Evolutionary conservation across 2,797 vertebrate species (phyloP).

Genomic region (Valencia hispanica): DNA sequence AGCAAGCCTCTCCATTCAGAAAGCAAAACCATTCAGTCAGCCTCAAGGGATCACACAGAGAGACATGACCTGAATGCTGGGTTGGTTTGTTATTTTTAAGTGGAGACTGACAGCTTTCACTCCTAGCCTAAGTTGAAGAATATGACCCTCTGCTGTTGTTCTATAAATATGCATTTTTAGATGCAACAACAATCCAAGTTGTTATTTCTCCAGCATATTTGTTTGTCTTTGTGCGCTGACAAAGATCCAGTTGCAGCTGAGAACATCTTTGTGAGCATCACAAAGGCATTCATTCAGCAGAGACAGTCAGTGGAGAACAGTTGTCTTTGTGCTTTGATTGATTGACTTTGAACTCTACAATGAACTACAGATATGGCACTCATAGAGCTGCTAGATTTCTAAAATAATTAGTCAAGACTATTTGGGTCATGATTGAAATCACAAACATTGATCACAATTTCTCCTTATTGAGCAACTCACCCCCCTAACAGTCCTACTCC

Average conservation of each 20-base stretch:
- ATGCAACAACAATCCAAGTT: not conserved
- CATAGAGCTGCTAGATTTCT: not conserved
- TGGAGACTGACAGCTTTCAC: slow-evolving; percentile 1
- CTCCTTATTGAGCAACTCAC: no score
- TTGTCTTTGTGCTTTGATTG: not conserved
- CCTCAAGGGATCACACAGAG: slow-evolving; percentile 18
- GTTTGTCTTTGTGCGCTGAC: slow-evolving; percentile 20
- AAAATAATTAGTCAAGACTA: not conserved
- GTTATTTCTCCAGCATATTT: not conserved
- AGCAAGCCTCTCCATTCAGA: not conserved
- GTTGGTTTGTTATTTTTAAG: slow-evolving; percentile 4
- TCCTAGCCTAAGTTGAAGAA: slow-evolving; percentile 4
- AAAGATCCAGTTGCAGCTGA: slow-evolving; percentile 25
- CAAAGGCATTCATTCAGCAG: not conserved
- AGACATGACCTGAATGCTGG: slow-evolving; percentile 6
- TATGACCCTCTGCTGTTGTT: not conserved
- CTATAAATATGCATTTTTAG: not conserved
- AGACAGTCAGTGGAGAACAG: not conserved
- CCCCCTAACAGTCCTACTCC: no score
- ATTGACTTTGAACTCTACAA: slow-evolving; percentile 2
- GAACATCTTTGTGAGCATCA: not conserved
- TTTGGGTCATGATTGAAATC: not conserved
- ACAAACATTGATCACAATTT: no score
- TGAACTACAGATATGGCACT: not conserved
- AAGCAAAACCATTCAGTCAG: slow-evolving; percentile 15